Percentiles rank a stretch among this genome's conserved stretches.
Conservation (phyloP, 2,113 vertebrate genomes). For the Procavia capensis region DNA sequence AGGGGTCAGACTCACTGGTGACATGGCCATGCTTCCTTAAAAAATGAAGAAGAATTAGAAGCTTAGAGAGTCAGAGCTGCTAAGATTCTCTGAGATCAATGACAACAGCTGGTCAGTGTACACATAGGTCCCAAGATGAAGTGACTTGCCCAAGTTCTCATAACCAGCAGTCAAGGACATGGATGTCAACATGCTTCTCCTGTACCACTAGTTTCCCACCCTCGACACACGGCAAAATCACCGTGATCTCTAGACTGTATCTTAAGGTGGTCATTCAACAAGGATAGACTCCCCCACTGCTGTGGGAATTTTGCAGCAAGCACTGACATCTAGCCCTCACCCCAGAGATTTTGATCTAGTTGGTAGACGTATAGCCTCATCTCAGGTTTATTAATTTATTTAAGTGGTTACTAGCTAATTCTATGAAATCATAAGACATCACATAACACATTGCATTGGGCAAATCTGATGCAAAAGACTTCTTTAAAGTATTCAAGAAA, state of each 20-base stretch:
- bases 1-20: not conserved
- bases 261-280: no score
- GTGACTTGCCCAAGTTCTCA: not conserved
- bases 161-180: not conserved
- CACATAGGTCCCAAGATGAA: not conserved
- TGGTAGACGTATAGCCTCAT: not conserved
- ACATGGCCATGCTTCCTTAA: not conserved
- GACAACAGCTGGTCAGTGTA: not conserved
- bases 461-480: no score
- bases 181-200: not conserved
- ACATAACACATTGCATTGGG: no score
- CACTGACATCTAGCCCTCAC: not conserved
- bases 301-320: no score
- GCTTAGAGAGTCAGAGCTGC: not conserved
- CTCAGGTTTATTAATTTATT: not conserved
- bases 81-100: not conserved
- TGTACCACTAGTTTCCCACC: accelerated
- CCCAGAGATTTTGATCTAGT: not conserved
- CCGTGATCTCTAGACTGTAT: no score
- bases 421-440: not conserved
- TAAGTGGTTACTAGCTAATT: not conserved
- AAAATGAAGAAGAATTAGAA: not conserved
- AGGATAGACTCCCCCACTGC: no score
- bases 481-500: no score
- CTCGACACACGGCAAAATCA: not conserved